Base-by-base conservation (phyloP, 2,113 vertebrate species). In the Buteo buteo region DNA sequence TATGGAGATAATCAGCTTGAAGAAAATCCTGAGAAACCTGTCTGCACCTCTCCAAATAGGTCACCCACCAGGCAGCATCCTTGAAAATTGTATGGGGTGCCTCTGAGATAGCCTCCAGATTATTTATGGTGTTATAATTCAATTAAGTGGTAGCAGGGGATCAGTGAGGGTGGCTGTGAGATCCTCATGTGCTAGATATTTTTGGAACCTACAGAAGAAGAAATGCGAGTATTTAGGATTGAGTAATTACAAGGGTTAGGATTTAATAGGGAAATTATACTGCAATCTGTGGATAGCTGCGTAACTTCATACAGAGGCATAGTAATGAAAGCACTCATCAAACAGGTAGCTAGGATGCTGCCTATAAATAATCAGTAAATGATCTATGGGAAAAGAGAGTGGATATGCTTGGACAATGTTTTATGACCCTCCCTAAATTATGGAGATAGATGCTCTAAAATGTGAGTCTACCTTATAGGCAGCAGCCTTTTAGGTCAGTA, bases 121-220 rank as follows among this genome's bases (percentile, higher is more conserved):
- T 96, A 96, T 88, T 97, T 96, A 96, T 78, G 89, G 86, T 85
- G 20, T 94, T 94, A 88, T 86, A 95, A 95, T 95, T 97, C 96
- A 96, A 94, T 95, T 95, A 95, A 96, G 47, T 69, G 49, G 86
- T 88, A 47, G 61, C 86, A 92, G 86, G 95, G 90, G 95, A 95
- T 62, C 89, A 20, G 24, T 70, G 81, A 94, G 81, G 91, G 78
- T 93, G 93, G 62, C 71, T 93, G 45, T 80, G 86, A 92, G 71
- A 89, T 89, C 45, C 50, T 89, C 66, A 7, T 40, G 50, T 77
- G 62, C 58, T 81, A 54, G 88, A 59, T 94, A 94, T 89, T 89
- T 94, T 89, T 89, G 82, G 74, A 94, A 58, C 50, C 84, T 77
- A 84, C 42, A 86, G 95, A 94, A 87, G 47, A 87, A 95, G 78